Evolutionary conservation across 1,140 invertebrate species (phyloP).

Genomic region (Ceratina japonica): DNA sequence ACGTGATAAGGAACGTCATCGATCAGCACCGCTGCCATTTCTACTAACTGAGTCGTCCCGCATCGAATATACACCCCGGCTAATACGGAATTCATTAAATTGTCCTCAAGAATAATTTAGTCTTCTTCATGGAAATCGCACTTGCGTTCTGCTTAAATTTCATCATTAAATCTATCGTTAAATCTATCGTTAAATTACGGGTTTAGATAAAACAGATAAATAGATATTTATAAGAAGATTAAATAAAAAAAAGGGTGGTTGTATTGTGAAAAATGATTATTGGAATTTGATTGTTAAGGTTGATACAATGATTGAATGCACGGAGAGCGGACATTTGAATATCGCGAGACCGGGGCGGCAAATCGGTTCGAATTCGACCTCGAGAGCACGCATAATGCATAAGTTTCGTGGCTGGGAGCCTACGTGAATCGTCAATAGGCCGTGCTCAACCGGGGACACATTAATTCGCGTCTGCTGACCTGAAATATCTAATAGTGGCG

Average conservation of each 20-base stretch:
- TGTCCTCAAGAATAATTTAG: constrained; percentile 9
- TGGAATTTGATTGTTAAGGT: too few relatives aligned
- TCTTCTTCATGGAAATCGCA: neutral
- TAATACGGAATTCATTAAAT: constrained; percentile 33
- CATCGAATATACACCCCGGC: neutral
- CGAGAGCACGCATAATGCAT: constrained; percentile 30
- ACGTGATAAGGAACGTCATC: constrained; percentile 13
- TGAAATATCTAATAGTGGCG: neutral
- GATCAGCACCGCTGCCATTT: constrained; percentile 6
- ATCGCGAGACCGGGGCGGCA: too few relatives aligned
- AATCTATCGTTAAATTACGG: too few relatives aligned
- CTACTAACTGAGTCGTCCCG: constrained; percentile 5
- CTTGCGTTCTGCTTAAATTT: neutral
- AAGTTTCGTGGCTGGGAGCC: constrained; percentile 1
- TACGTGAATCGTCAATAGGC: constrained; percentile 2
- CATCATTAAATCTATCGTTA: too few relatives aligned
- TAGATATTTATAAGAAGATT: too few relatives aligned
- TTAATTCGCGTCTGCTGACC: constrained; percentile 8
- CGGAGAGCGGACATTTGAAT: too few relatives aligned
- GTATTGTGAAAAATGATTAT: too few relatives aligned
- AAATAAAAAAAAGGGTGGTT: too few relatives aligned
- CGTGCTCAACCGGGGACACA: neutral
- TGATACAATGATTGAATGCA: too few relatives aligned
- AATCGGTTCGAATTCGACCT: neutral
- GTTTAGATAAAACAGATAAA: too few relatives aligned